phyloP scores from a whole-genome alignment of 2,113 vertebrate genomes.

The Pedetes capensis region DNA sequence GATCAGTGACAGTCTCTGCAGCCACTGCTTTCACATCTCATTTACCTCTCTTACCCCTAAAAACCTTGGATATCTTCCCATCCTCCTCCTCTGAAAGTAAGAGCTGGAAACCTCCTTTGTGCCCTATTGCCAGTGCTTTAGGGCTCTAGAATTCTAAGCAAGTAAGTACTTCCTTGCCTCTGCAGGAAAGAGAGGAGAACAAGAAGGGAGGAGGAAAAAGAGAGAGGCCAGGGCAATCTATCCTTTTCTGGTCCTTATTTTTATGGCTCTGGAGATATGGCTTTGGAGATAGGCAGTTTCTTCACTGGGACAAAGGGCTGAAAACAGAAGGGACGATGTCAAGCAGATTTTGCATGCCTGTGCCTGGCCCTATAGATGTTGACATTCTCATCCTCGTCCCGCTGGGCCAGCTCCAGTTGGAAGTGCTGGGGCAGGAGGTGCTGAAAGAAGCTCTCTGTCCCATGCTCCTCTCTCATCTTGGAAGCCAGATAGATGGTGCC shows the following conservation, averaged over 20 bases:
- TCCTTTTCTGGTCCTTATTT: background rate
- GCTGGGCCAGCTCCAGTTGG: slow-evolving; percentile 80
- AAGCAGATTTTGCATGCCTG: slow-evolving; percentile 47
- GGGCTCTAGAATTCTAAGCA: background rate
- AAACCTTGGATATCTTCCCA: background rate
- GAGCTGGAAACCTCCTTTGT: background rate
- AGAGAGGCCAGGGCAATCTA: background rate
- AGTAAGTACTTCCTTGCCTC: background rate
- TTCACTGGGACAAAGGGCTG: background rate
- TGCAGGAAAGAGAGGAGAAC: background rate
- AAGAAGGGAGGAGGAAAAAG: background rate
- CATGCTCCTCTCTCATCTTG: slow-evolving; percentile 88
- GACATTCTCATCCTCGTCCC: slow-evolving; percentile 83
- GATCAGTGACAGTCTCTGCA: background rate
- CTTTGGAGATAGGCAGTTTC: background rate
- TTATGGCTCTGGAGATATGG: background rate
- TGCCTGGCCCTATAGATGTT: slow-evolving; percentile 85
- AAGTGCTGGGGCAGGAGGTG: slow-evolving; percentile 84
- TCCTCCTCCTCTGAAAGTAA: background rate
- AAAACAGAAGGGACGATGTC: background rate
- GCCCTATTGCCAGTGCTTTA: background rate
- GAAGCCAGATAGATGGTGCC: slow-evolving; percentile 86
- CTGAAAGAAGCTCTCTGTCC: slow-evolving; percentile 83
- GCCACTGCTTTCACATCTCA: background rate
- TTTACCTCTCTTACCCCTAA: background rate